phyloP scores from a whole-genome alignment of 2,888 invertebrate genomes.

The Drosophila paracracens region DNA sequence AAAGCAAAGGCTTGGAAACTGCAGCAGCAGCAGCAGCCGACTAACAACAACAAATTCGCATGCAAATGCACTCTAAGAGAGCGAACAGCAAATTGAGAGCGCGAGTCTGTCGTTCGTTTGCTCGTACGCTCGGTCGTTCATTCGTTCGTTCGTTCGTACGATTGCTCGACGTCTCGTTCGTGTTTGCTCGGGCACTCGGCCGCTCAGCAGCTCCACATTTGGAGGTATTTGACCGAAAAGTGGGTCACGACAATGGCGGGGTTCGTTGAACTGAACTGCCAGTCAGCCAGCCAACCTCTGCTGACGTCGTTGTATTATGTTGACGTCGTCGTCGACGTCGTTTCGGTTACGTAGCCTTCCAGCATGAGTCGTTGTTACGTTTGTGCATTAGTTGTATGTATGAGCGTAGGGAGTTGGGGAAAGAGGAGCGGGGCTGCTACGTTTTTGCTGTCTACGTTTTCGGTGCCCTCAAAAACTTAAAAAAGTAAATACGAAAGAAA shows the following conservation, averaged over 20 bases:
- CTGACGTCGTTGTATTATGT: slow-evolving; percentile 62
- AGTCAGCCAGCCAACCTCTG: slow-evolving; percentile 63
- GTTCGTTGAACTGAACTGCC: slow-evolving; percentile 85
- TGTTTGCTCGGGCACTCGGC: slow-evolving; percentile 38
- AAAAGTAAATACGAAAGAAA: slow-evolving; percentile 19
- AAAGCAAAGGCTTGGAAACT: slow-evolving; percentile 56
- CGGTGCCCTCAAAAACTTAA: slow-evolving; percentile 71
- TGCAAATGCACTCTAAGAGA: slow-evolving; percentile 63
- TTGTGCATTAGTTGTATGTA: neutral
- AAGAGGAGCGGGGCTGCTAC: neutral
- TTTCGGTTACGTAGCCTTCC: slow-evolving; percentile 78
- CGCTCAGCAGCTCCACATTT: slow-evolving; percentile 84
- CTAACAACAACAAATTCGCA: slow-evolving; percentile 65
- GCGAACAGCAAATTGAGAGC: slow-evolving; percentile 48
- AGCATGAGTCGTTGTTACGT: slow-evolving; percentile 51
- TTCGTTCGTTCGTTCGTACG: slow-evolving; percentile 12
- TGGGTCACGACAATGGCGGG: slow-evolving; percentile 85
- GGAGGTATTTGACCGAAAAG: slow-evolving; percentile 85
- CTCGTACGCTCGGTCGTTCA: slow-evolving; percentile 13
- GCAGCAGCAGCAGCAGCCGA: slow-evolving; percentile 32
- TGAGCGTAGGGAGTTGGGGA: slow-evolving; percentile 9
- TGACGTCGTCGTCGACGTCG: slow-evolving; percentile 68
- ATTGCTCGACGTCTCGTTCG: slow-evolving; percentile 22
- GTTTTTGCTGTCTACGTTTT: slow-evolving; percentile 46
- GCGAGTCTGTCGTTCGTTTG: slow-evolving; percentile 22